A percentile compares a stretch with the other conserved stretches of the same genome.
These are phyloP conservation scores for Napeogenes inachia DNA, from an alignment of 2,888 invertebrate species.

Conservation along the genomic window DNA sequence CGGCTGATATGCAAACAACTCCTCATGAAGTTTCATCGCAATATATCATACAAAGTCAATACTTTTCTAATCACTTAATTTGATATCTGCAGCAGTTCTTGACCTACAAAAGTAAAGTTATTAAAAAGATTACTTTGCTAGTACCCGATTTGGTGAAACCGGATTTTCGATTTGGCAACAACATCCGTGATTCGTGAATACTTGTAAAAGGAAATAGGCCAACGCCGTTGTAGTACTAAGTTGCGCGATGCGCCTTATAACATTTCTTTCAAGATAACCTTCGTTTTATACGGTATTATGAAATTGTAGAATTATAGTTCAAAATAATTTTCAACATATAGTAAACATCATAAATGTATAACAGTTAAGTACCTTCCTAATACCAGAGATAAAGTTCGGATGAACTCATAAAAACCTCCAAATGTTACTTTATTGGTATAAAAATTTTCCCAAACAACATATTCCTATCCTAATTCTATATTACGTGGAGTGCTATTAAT, in stretches of 20 bases:
- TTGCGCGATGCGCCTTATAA: conserved; percentile 1
- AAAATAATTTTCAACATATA: too few relatives aligned
- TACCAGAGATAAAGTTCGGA: too few relatives aligned
- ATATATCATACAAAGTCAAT: not conserved
- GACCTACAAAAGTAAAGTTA: conserved; percentile 24
- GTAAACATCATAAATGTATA: too few relatives aligned
- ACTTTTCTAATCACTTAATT: conserved; percentile 4
- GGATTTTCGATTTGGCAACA: conserved; percentile 29
- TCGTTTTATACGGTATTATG: not conserved
- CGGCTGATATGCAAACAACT: too few relatives aligned
- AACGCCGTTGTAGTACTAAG: conserved; percentile 12
- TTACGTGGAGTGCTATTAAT: not conserved
- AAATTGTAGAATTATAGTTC: not conserved
- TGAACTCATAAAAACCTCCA: too few relatives aligned
- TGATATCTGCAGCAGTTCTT: conserved; percentile 14
- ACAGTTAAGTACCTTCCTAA: too few relatives aligned
- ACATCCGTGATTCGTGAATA: conserved; percentile 24
- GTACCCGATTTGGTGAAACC: conserved; percentile 21
- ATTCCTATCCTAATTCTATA: too few relatives aligned
- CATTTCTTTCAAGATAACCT: not conserved
- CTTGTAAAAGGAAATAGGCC: conserved; percentile 21
- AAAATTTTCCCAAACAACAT: too few relatives aligned
- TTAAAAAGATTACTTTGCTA: conserved; percentile 23
- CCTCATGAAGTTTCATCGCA: too few relatives aligned
- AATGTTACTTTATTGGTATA: too few relatives aligned